Percentiles rank a stretch among this genome's conserved stretches.
Evolutionary conservation across 2,113 vertebrate species (phyloP).

Genomic region (Reinhardtius hippoglossoides): DNA sequence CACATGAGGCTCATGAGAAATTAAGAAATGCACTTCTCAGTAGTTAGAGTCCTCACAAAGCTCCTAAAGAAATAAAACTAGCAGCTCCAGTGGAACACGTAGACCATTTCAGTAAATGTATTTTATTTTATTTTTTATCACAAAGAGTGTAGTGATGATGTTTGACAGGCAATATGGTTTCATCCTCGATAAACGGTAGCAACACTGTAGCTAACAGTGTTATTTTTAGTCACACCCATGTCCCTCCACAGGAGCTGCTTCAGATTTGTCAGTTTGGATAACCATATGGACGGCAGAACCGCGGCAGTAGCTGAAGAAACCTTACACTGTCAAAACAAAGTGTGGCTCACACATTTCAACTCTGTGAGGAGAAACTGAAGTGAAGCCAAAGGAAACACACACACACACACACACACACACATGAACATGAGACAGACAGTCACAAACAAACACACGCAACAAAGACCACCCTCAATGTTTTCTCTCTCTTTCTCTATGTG

Average conservation of each 20-base stretch:
- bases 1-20: no score
- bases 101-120: neutral
- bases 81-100: neutral
- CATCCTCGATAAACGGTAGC: conserved; percentile 27
- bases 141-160: neutral
- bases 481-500: neutral
- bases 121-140: neutral
- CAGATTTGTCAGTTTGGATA: conserved; percentile 30
- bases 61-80: conserved; percentile 14
- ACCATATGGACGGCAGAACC: conserved; percentile 58
- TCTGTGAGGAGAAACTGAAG: conserved; percentile 1
- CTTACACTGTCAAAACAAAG: conserved; percentile 75
- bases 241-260: conserved; percentile 15
- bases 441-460: conserved; percentile 52
- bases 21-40: no score
- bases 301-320: conserved; percentile 63
- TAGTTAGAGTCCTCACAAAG: neutral
- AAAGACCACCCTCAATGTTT: conserved; percentile 32
- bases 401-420: conserved; percentile 43
- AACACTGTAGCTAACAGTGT: neutral
- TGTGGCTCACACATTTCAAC: conserved; percentile 48
- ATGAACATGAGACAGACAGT: conserved; percentile 38
- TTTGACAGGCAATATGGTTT: conserved; percentile 26
- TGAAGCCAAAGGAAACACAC: conserved; percentile 60
- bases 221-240: conserved; percentile 1